These are phyloP conservation scores for Meandrina meandrites DNA, from an alignment of 92 coral and sea anemone species.

Conservation along the genomic window DNA sequence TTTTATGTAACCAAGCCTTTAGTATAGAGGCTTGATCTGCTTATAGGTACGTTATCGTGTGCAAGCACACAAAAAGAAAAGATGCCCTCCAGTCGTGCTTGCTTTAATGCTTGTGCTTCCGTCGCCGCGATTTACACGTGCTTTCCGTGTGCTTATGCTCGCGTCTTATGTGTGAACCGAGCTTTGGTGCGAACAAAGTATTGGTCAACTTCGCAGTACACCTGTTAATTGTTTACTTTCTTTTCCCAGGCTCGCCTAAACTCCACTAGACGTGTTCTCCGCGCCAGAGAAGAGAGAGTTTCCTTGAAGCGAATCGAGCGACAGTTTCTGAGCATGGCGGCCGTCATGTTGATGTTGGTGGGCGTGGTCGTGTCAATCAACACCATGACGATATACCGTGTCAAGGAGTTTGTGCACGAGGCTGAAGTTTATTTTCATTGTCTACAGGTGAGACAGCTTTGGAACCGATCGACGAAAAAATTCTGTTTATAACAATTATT, in stretches of 20 bases:
- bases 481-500: not conserved
- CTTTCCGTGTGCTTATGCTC: not conserved
- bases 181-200: not conserved
- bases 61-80: no score
- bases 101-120: not conserved
- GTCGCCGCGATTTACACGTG: not conserved
- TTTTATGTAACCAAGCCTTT: no score
- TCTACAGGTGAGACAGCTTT: conserved; percentile 65
- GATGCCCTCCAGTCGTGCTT: not conserved
- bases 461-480: not conserved
- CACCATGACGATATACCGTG: conserved; percentile 61
- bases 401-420: conserved; percentile 49
- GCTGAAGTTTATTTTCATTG: conserved; percentile 77
- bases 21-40: no score
- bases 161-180: not conserved
- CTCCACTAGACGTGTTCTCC: conserved; percentile 64
- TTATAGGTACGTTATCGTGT: no score
- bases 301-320: conserved; percentile 84
- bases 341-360: conserved; percentile 67
- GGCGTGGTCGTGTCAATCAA: conserved; percentile 73
- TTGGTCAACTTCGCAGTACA: not conserved
- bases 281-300: conserved; percentile 77
- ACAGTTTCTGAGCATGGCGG: conserved; percentile 89
- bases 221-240: not conserved
- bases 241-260: conserved; percentile 75